These are phyloP conservation scores for Marasmarcha lunaedactyla DNA, from an alignment of 2,888 invertebrate species.

Conservation along the genomic window DNA sequence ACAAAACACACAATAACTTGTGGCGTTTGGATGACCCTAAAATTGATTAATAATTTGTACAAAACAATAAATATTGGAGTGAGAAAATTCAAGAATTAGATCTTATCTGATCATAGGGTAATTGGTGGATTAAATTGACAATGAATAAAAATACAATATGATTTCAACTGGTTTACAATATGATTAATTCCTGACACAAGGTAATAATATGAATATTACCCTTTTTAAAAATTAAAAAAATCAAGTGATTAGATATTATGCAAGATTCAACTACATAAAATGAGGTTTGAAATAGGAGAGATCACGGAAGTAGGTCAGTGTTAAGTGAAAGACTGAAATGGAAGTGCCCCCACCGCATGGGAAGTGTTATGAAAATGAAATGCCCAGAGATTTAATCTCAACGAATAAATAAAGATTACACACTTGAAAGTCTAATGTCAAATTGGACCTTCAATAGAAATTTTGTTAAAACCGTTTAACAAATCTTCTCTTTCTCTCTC, in stretches of 20 bases:
- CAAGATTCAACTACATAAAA: constrained; percentile 33
- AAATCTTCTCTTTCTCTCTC: constrained; percentile 19
- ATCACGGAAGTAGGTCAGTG: constrained; percentile 42
- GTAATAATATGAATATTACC: too few relatives aligned
- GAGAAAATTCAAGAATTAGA: constrained; percentile 4
- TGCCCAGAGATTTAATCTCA: constrained; percentile 25
- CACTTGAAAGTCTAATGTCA: constrained; percentile 24
- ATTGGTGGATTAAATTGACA: too few relatives aligned
- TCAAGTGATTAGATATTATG: constrained; percentile 10
- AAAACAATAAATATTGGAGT: too few relatives aligned
- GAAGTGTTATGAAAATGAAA: constrained; percentile 22
- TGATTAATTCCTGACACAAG: too few relatives aligned
- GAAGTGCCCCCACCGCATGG: constrained; percentile 23
- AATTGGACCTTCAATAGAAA: constrained; percentile 40
- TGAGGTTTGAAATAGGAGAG: constrained; percentile 43
- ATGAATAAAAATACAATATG: too few relatives aligned
- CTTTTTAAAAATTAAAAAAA: too few relatives aligned
- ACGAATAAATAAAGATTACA: constrained; percentile 22
- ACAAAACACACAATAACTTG: constrained; percentile 23
- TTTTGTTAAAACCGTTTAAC: too few relatives aligned
- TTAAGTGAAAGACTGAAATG: constrained; percentile 32
- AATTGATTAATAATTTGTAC: too few relatives aligned
- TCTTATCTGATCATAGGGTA: too few relatives aligned
- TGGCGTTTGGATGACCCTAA: constrained; percentile 17
- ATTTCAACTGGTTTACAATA: too few relatives aligned